Percentiles rank a stretch among this genome's conserved stretches.
Evolutionary conservation across 2,797 vertebrate species (phyloP).

Genomic region (Microctenopoma lineatum): DNA sequence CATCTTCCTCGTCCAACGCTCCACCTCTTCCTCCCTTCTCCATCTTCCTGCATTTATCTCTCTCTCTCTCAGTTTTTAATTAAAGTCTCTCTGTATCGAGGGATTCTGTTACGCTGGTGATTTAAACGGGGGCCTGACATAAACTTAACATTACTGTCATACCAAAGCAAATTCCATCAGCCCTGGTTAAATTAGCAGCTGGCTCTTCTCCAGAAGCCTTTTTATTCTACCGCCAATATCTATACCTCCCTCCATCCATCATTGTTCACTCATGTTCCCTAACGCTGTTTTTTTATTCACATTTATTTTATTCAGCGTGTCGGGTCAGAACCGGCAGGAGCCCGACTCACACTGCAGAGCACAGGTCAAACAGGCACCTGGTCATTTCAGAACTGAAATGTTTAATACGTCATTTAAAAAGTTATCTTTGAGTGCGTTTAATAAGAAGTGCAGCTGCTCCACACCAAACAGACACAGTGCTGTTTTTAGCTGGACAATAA

Average conservation of each 20-base stretch:
- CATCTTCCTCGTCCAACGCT: constrained; percentile 30
- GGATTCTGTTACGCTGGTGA: constrained; percentile 68
- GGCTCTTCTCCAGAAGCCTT: constrained; percentile 62
- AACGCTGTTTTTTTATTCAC: background rate
- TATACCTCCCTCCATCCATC: constrained; percentile 40
- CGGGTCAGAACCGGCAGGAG: constrained; percentile 23
- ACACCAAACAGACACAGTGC: too few relatives aligned
- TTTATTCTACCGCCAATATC: constrained; percentile 60
- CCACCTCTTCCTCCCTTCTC: constrained; percentile 10
- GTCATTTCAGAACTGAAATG: too few relatives aligned
- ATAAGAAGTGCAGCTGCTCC: too few relatives aligned
- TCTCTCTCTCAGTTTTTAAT: constrained; percentile 63
- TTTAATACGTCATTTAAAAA: too few relatives aligned
- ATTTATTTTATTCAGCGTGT: background rate
- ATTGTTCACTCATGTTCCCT: constrained; percentile 21
- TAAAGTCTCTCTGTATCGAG: constrained; percentile 74
- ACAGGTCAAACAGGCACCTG: background rate
- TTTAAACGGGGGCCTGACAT: constrained; percentile 74
- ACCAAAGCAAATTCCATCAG: constrained; percentile 74
- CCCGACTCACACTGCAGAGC: too few relatives aligned
- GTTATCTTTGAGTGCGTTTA: too few relatives aligned
- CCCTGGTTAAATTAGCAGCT: constrained; percentile 67
- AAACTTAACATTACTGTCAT: constrained; percentile 76
- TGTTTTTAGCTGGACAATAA: too few relatives aligned
- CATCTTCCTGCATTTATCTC: constrained; percentile 41